Conservation (phyloP, 2,797 vertebrate genomes). For the Todus mexicanus region DNA sequence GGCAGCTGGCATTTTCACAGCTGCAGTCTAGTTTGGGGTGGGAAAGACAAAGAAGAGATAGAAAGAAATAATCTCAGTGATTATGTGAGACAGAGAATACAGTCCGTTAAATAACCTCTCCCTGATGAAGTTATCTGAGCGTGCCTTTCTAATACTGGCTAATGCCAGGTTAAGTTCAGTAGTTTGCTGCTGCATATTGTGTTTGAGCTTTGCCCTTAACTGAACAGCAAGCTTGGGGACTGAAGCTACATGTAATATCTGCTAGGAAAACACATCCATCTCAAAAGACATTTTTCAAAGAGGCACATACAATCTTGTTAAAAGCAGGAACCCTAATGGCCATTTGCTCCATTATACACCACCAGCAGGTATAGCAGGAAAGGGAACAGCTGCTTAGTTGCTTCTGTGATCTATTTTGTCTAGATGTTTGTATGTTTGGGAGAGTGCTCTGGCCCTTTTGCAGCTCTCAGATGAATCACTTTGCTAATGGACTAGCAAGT, state of each 20-base stretch:
- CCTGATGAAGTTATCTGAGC: conserved; percentile 6
- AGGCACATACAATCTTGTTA: conserved; percentile 5
- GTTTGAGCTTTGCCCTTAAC: background rate
- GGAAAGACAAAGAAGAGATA: conserved; percentile 6
- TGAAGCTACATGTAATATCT: background rate
- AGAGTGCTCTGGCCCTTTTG: background rate
- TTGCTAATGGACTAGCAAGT: conserved; percentile 70
- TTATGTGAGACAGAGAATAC: conserved; percentile 21
- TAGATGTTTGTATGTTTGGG: conserved; percentile 21
- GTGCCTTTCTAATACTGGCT: conserved; percentile 13
- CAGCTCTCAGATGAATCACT: conserved; percentile 63
- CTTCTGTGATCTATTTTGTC: conserved; percentile 25
- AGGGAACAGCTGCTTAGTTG: conserved; percentile 10
- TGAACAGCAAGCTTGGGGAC: background rate
- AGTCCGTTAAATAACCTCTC: conserved; percentile 37
- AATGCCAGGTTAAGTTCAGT: conserved; percentile 37
- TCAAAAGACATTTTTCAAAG: conserved; percentile 26
- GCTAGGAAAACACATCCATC: background rate
- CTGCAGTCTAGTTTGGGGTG: background rate
- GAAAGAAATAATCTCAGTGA: conserved; percentile 29
- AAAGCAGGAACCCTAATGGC: background rate
- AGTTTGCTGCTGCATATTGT: background rate
- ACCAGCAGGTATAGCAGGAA: conserved; percentile 12
- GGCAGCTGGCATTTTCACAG: background rate
- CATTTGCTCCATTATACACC: background rate